Conservation (phyloP, 2,888 invertebrate genomes). For the Bruchidius siliquastri region DNA sequence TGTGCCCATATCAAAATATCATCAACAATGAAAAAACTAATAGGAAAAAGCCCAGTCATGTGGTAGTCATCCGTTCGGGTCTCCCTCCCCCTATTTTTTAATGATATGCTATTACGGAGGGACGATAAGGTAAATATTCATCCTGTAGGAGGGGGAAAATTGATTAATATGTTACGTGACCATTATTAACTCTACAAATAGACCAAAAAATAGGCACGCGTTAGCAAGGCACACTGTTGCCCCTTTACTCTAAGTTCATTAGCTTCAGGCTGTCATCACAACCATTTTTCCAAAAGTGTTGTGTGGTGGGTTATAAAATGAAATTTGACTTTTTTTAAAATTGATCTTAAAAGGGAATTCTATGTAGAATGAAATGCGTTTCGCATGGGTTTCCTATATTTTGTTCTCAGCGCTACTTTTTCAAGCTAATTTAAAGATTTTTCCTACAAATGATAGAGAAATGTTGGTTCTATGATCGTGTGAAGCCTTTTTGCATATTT, state of each 20-base stretch:
- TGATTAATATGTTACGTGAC: neutral
- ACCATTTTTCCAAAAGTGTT: no score
- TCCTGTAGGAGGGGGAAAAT: neutral
- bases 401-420: no score
- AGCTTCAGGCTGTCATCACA: no score
- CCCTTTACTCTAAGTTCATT: neutral
- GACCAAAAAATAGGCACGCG: neutral
- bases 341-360: no score
- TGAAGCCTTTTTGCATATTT: no score
- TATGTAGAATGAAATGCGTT: no score
- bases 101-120: neutral
- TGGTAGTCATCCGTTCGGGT: neutral
- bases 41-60: neutral
- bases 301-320: no score
- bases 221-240: neutral
- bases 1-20: neutral
- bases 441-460: no score
- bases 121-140: neutral
- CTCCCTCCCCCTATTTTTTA: neutral
- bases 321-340: no score
- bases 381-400: no score
- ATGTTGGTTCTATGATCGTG: no score
- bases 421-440: no score
- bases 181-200: neutral
- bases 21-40: neutral